Percentiles rank a stretch among this genome's conserved stretches.
Evolutionary conservation across 2,113 vertebrate species (phyloP).

Genomic region (Cairina moschata): DNA sequence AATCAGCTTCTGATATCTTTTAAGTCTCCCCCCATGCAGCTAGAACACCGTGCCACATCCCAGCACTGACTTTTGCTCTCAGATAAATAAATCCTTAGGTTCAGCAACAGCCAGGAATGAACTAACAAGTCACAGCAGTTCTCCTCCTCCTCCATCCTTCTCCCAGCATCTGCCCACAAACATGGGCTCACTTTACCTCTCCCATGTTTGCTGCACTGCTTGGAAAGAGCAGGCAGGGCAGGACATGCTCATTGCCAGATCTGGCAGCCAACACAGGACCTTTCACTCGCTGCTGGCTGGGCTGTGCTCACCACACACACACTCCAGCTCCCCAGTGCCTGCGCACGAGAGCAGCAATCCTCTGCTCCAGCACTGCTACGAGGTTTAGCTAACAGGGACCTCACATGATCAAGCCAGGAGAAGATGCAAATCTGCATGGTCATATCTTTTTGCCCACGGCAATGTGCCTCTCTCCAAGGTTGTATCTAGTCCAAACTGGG

Average conservation of each 20-base stretch:
- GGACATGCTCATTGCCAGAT: background rate
- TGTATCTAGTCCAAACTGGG: background rate
- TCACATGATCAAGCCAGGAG: background rate
- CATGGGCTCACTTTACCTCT: background rate
- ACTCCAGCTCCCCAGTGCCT: background rate
- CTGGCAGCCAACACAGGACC: background rate
- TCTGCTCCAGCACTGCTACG: background rate
- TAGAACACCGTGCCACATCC: fast-evolving
- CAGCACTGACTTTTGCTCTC: background rate
- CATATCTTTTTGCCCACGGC: background rate
- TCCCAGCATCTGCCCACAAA: background rate
- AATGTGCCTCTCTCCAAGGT: background rate
- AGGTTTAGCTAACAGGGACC: background rate
- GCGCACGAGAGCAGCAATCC: background rate
- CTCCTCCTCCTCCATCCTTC: background rate
- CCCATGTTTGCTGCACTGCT: background rate
- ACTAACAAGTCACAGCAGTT: background rate
- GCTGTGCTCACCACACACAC: background rate
- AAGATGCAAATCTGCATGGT: background rate
- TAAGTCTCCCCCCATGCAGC: background rate
- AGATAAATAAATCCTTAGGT: background rate
- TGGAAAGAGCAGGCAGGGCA: background rate
- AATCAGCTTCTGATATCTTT: background rate
- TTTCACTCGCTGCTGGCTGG: fast-evolving
- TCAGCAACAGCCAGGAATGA: background rate